Evolutionary conservation across 1,140 invertebrate species (phyloP), one percentile per base, ranked within the genome.

Genomic region (Papilio xuthus): DNA sequence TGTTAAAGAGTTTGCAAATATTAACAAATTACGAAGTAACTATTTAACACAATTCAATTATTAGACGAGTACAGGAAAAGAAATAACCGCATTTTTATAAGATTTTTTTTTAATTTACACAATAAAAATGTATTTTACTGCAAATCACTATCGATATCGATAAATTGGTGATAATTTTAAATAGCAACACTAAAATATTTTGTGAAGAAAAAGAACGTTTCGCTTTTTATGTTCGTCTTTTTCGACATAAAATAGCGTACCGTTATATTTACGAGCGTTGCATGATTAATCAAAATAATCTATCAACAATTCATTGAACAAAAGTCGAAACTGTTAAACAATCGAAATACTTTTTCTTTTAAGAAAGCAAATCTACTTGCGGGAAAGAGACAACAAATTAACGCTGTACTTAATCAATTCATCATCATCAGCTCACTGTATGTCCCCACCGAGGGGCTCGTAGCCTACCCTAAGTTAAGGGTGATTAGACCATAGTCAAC

Each of bases 251-350:
- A 26, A 47, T 23, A 44, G 41, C 37, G 71, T 73, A 23, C 71
- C 71, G 71, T 73, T 73, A 73, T 47, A 26, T 50, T 20, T 23
- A 44, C 42, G 71, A 73, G 37, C 41, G 13, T 42, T 50, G 23
- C 71, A 44, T 44, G 73, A 44, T 71, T 83, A 82, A 84, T 86
- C 85, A 82, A 82, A 86, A 83, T 82, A 83, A 86, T 84, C 83
- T 80, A 86, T 86, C 82, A 82, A 74, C 77, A 77, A 81, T 80
- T 77, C 76, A 83, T 82, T 83, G 81, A 82, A 78, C 63, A 82
- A 82, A 83, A 86, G 80, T 53, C 79, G 81, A 78, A 77, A 79
- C 53, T 79, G 67, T 50, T 77, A 80, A 82, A 84, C 79, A 81
- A 82, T 84, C 42, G 79, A 74, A 70, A 76, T 47, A 78, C 44